A percentile compares a stretch with the other conserved stretches of the same genome.
Evolutionary conservation across 2,888 invertebrate species (phyloP).

Genomic region (Hirtodrosophila alboralis): DNA sequence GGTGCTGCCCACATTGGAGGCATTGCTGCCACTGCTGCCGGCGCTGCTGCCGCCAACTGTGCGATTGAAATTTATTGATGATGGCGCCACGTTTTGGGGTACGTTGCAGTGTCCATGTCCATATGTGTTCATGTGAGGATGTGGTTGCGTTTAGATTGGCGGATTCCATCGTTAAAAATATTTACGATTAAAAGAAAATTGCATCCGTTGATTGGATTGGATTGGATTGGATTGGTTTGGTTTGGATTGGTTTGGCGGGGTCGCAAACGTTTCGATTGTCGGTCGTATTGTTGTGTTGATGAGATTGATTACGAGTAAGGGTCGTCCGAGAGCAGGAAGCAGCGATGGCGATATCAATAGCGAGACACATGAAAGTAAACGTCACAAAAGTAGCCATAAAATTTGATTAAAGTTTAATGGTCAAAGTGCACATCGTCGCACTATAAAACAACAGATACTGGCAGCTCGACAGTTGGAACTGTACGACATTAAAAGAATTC

Average conservation of each 20-base stretch:
- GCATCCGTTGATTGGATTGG: conserved; percentile 77
- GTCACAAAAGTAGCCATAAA: conserved; percentile 61
- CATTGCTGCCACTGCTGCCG: conserved; percentile 76
- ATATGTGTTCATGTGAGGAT: conserved; percentile 43
- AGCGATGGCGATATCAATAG: conserved; percentile 21
- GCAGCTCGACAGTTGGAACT: not conserved
- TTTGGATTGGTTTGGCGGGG: conserved; percentile 18
- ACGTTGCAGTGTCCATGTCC: conserved; percentile 20
- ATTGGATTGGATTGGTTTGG: conserved; percentile 55
- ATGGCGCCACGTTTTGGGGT: conserved; percentile 50
- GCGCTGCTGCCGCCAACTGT: conserved; percentile 78
- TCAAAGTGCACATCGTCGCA: conserved; percentile 39
- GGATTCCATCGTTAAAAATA: conserved; percentile 70
- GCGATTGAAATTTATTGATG: conserved; percentile 82
- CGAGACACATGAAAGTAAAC: conserved; percentile 64
- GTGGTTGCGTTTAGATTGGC: conserved; percentile 69
- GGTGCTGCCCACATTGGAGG: conserved; percentile 72
- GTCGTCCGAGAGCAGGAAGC: conserved; percentile 19
- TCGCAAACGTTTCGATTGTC: conserved; percentile 30
- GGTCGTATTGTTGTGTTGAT: conserved; percentile 70
- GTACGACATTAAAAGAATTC: not conserved
- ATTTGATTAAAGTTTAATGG: conserved; percentile 72
- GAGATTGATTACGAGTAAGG: conserved; percentile 73
- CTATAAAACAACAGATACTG: conserved; percentile 33
- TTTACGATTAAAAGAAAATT: conserved; percentile 77